Evolutionary conservation across 64 coral and sea anemone genomes (phyloP), one percentile per base, ranked within the genome.

Genomic region (Montipora sp.): DNA sequence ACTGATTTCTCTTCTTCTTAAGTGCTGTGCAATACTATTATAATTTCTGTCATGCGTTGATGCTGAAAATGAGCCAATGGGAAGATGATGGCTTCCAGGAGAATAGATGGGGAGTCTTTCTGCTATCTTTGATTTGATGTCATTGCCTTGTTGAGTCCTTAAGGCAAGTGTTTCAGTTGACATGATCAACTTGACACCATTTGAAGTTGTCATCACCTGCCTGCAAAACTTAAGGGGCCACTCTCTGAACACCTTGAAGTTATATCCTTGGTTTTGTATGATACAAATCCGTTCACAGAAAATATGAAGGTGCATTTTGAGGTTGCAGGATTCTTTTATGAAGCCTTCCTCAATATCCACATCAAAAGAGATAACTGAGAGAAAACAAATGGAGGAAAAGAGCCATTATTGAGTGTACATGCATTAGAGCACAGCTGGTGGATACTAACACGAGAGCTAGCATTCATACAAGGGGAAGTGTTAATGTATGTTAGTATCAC

Each of bases 351-450:
- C 47, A 12, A 85, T 8, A 49, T 48, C 65, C 45, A 85, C 82
- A 10, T 85, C 82, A 85, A 85, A 85, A 11, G 82, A 85, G 50
- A 70, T 8, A 47, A 21, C 82, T 85, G 45, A 0, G 19, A n/a
- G 15, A 77, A 16, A 77, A 9, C 19, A 12, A 83, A 83, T 2
- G 2, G 7, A 55, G 16, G 23, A 55, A 44, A 61, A n/a, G 5
- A 82, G 36, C 36, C 36, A 36, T 36, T 36, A 36, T 36, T 36
- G 36, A 36, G 36, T 36, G 36, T 36, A 36, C 36, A 36, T 36
- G 36, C 36, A 36, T 36, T 36, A 36, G 51, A 21, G 5, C 18
- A 51, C n/a, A 55, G 21, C 20, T 24, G 23, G 11, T 36, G 12
- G 53, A 57, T 57, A 57, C 53, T 57, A 57, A 11, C 36, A 36